A percentile compares a stretch with the other conserved stretches of the same genome.
Evolutionary conservation across 2,113 vertebrate genomes (phyloP).

Genomic region (Cyprinodon tularosa): DNA sequence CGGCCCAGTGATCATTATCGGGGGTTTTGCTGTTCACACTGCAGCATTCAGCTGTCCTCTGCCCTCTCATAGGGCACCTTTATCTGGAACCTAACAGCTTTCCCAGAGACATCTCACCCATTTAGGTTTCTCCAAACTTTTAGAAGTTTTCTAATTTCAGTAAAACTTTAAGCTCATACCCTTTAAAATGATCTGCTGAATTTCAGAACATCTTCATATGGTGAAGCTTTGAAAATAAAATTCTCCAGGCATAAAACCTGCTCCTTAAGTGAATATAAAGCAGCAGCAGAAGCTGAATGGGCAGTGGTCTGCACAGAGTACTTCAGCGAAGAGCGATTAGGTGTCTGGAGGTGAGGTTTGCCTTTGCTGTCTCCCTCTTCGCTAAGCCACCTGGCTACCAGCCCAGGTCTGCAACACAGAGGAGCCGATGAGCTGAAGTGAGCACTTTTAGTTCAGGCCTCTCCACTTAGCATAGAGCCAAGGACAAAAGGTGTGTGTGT

Average conservation of each 20-base stretch:
- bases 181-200: slow-evolving; percentile 22
- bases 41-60: neutral
- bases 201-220: slow-evolving; percentile 25
- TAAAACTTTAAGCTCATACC: neutral
- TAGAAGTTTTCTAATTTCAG: neutral
- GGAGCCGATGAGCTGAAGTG: slow-evolving; percentile 73
- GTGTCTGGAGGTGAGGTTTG: slow-evolving; percentile 35
- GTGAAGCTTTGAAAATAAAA: slow-evolving; percentile 22
- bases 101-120: neutral
- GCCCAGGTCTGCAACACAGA: slow-evolving; percentile 64
- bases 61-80: no score
- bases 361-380: slow-evolving; percentile 4
- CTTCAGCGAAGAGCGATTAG: slow-evolving; percentile 42
- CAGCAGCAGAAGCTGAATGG: slow-evolving; percentile 32
- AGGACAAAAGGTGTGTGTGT: slow-evolving; percentile 58
- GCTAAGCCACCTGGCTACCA: slow-evolving; percentile 58
- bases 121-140: neutral
- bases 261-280: slow-evolving; percentile 53
- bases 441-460: slow-evolving; percentile 66
- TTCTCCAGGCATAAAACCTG: slow-evolving; percentile 14
- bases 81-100: neutral
- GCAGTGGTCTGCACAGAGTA: slow-evolving; percentile 24
- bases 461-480: slow-evolving; percentile 64
- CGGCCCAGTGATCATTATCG: neutral
- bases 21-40: neutral